Conservation (phyloP, 1,140 invertebrate genomes). For the Zaprionus inermis region DNA sequence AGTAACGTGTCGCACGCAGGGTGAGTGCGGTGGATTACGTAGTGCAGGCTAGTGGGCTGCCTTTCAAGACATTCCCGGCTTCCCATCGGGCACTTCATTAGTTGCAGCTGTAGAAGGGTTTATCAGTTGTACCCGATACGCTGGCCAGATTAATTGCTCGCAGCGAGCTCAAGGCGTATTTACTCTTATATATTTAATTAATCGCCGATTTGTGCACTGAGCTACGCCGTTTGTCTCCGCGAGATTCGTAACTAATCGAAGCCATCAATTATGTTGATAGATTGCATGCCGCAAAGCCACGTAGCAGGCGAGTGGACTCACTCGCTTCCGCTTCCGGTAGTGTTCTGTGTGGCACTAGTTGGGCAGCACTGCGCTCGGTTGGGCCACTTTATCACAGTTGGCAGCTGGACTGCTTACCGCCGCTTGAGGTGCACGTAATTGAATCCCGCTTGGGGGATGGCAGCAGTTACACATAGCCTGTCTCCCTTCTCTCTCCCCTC, state of each 20-base stretch:
- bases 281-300: slow-evolving; percentile 65
- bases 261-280: slow-evolving; percentile 84
- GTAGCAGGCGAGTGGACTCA: slow-evolving; percentile 40
- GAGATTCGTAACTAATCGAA: slow-evolving; percentile 81
- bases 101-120: slow-evolving; percentile 47
- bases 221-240: slow-evolving; percentile 62
- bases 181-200: slow-evolving; percentile 73
- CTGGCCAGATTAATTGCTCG: slow-evolving; percentile 70
- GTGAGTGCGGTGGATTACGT: neutral
- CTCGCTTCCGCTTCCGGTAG: slow-evolving; percentile 10
- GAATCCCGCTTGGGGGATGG: slow-evolving; percentile 39
- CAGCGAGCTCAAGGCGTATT: slow-evolving; percentile 17
- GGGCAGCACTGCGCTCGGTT: slow-evolving; percentile 1
- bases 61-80: neutral
- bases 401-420: slow-evolving; percentile 67
- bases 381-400: slow-evolving; percentile 72
- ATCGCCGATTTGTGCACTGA: slow-evolving; percentile 79
- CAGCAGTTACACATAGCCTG: too few relatives aligned
- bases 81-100: slow-evolving; percentile 62
- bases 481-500: neutral
- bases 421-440: slow-evolving; percentile 73
- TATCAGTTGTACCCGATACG: slow-evolving; percentile 41
- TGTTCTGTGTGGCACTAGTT: neutral
- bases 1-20: slow-evolving; percentile 39
- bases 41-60: neutral